These are phyloP conservation scores for Hemaris fuciformis DNA, from an alignment of 2,888 invertebrate genomes.

Conservation along the genomic window DNA sequence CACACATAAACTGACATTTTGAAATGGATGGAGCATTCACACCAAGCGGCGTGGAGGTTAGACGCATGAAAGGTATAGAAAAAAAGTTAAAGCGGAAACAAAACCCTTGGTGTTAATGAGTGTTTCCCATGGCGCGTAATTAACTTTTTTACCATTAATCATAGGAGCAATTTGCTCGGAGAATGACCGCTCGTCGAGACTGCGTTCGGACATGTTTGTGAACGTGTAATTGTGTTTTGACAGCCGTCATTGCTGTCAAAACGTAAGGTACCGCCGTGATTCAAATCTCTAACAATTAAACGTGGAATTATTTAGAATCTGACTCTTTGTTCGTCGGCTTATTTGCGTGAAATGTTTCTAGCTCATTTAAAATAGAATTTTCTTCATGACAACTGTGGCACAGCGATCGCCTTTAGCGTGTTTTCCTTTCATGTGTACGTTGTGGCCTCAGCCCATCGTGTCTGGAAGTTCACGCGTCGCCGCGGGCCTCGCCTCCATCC, in stretches of 20 bases:
- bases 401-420: too few relatives aligned
- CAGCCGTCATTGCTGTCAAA: slow-evolving; percentile 26
- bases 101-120: slow-evolving; percentile 28
- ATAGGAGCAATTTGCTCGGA: slow-evolving; percentile 29
- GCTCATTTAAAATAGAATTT: too few relatives aligned
- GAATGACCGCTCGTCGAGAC: slow-evolving; percentile 19
- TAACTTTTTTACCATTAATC: slow-evolving; percentile 47
- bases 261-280: slow-evolving; percentile 9
- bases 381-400: too few relatives aligned
- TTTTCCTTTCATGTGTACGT: neutral
- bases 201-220: slow-evolving; percentile 34
- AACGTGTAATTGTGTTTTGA: slow-evolving; percentile 36
- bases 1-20: neutral
- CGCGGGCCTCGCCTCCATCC: slow-evolving; percentile 13
- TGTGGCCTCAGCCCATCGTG: neutral
- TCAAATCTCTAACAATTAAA: neutral
- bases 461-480: slow-evolving; percentile 2
- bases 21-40: neutral
- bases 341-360: too few relatives aligned
- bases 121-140: slow-evolving; percentile 32
- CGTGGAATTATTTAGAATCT: neutral
- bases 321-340: too few relatives aligned
- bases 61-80: slow-evolving; percentile 11
- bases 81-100: slow-evolving; percentile 20
- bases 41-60: neutral